Evolutionary conservation across 1,140 invertebrate genomes (phyloP).

Genomic region (Stenopsyche tienmushanensis): DNA sequence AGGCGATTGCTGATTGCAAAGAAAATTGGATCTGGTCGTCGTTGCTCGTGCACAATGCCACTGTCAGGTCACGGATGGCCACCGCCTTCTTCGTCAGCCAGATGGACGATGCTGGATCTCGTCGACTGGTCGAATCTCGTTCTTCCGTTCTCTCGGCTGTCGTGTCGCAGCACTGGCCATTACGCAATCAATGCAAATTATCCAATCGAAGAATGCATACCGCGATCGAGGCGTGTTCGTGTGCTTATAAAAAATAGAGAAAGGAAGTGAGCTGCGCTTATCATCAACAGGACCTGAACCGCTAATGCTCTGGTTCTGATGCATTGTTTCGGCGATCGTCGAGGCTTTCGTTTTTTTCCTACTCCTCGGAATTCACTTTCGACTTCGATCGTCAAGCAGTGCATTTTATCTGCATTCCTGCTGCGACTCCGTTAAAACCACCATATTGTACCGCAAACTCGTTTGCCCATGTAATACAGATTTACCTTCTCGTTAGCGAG

Average conservation of each 20-base stretch:
- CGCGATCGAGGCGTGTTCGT: too few species aligned
- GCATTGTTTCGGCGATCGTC: background rate
- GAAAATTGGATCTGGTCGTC: too few species aligned
- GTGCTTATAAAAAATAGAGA: background rate
- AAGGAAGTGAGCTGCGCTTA: background rate
- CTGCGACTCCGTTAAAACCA: too few species aligned
- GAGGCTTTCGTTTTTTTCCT: background rate
- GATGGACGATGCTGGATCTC: too few species aligned
- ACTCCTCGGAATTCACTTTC: background rate
- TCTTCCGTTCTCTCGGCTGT: background rate
- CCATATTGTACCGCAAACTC: too few species aligned
- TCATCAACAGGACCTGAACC: background rate
- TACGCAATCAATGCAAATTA: background rate
- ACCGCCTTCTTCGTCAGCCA: too few species aligned
- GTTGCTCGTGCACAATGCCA: too few species aligned
- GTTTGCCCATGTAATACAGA: too few species aligned
- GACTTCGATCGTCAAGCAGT: background rate
- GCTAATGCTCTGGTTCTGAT: background rate
- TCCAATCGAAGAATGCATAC: background rate
- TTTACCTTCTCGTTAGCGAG: too few species aligned
- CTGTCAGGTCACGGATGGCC: too few species aligned
- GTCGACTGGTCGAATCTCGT: background rate
- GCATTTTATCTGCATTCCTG: too few species aligned
- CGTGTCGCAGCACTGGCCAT: background rate
- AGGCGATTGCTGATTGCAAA: too few species aligned